Conservation (phyloP, 2,888 invertebrate genomes). For the Leucoma salicis region DNA sequence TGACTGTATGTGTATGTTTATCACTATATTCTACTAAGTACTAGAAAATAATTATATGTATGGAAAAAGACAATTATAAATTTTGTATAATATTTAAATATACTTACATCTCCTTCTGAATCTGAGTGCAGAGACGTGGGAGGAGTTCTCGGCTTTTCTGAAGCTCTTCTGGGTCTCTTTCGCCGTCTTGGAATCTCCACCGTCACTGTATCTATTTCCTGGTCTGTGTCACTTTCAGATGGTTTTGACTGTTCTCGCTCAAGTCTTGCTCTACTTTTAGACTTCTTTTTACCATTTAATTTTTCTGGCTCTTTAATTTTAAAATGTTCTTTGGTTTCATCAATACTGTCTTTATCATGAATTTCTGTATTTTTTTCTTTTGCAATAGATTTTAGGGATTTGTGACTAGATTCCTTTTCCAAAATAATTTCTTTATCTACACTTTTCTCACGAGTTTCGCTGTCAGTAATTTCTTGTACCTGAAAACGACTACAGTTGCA, state of each 20-base stretch:
- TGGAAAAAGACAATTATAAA: too few relatives aligned
- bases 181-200: slow-evolving; percentile 75
- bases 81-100: too few relatives aligned
- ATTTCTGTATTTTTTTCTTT: slow-evolving; percentile 33
- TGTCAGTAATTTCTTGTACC: slow-evolving; percentile 35
- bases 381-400: slow-evolving; percentile 40
- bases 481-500: slow-evolving; percentile 61
- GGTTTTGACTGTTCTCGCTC: slow-evolving; percentile 78
- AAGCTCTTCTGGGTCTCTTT: slow-evolving; percentile 66
- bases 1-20: too few relatives aligned
- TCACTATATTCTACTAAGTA: too few relatives aligned
- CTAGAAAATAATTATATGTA: too few relatives aligned
- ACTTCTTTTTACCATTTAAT: slow-evolving; percentile 70
- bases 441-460: slow-evolving; percentile 29
- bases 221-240: slow-evolving; percentile 75
- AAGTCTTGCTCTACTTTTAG: slow-evolving; percentile 69
- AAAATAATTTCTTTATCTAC: slow-evolving; percentile 30
- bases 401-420: slow-evolving; percentile 44
- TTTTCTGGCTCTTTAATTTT: slow-evolving; percentile 65
- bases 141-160: slow-evolving; percentile 73
- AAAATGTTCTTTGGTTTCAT: slow-evolving; percentile 56
- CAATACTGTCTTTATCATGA: slow-evolving; percentile 44
- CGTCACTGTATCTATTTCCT: slow-evolving; percentile 73
- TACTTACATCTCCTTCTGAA: slow-evolving; percentile 70
- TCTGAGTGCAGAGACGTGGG: slow-evolving; percentile 71